Evolutionary conservation across 2,888 invertebrate species (phyloP).

Genomic region (Apomyelois bistriatella): DNA sequence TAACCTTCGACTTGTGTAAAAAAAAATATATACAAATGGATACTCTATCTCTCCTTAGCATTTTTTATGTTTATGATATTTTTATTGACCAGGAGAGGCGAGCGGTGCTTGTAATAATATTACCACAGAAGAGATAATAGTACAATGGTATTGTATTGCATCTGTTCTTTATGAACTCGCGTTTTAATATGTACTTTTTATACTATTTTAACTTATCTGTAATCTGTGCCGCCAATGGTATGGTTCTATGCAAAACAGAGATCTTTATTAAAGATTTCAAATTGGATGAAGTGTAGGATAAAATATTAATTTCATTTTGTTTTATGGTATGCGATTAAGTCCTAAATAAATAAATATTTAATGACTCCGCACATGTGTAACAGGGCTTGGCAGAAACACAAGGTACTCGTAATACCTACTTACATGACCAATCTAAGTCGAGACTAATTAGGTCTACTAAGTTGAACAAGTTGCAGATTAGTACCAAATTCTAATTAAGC

Average conservation of each 20-base stretch:
- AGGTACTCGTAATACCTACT: slow-evolving; percentile 18
- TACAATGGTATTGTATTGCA: slow-evolving; percentile 63
- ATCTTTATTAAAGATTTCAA: too few relatives aligned
- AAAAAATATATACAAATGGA: background rate
- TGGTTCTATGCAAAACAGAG: too few relatives aligned
- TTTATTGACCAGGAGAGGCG: slow-evolving; percentile 38
- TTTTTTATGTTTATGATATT: slow-evolving; percentile 31
- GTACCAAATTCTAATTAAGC: slow-evolving; percentile 24
- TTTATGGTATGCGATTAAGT: too few relatives aligned
- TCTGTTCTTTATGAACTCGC: slow-evolving; percentile 43
- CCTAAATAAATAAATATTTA: too few relatives aligned
- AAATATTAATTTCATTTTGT: too few relatives aligned
- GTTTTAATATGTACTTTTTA: too few relatives aligned
- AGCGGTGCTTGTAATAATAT: slow-evolving; percentile 48
- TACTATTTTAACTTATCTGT: too few relatives aligned
- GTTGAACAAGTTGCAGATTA: slow-evolving; percentile 21
- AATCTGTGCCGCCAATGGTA: too few relatives aligned
- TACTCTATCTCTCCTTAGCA: background rate
- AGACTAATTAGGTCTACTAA: slow-evolving; percentile 18
- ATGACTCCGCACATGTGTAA: too few relatives aligned
- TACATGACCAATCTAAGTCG: background rate
- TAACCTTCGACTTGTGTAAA: background rate
- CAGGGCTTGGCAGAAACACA: too few relatives aligned
- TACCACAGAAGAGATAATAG: too few relatives aligned
- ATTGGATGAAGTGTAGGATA: too few relatives aligned